Base-by-base conservation (phyloP, 1,140 invertebrate genomes). In the Pseudobourletiella spinata region DNA sequence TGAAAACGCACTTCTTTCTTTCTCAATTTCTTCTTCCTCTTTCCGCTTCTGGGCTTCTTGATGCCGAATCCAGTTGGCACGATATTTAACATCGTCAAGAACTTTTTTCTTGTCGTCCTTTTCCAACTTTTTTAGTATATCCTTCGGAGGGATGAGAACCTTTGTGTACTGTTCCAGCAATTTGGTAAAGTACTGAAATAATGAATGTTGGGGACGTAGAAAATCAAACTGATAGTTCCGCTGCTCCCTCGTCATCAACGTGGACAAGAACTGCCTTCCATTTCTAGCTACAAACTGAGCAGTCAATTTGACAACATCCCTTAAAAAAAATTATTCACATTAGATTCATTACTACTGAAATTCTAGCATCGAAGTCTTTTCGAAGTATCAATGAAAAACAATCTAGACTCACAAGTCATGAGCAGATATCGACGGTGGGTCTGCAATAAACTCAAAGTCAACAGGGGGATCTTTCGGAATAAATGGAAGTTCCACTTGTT, bases 191-290 rank as follows among this genome's bases (percentile, higher is more conserved):
- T 99, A 99, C 72, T 92, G 91, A 76, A 99, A 99, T 0, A 99
- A 82, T 1, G 94, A 97, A 78, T 99, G 97, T 72, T 99, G 95
- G 0, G 97, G 96, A 18, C 96, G 81, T 2, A 99, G 78, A 75
- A 99, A 99, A 76, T 99, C 97, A 81, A 99, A 99, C 71, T 99
- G 95, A 72, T 93, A 98, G 76, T 99, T 99, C 8, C 94, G 79
- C 72, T 98, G 93, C 74, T 99, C 96, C 25, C 94, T 82, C 71
- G 96, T 98, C 95, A 99, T 99, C 8, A 99, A 75, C 72, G 95
- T 96, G 2, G 95, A 98, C 3, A 99, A 78, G 75, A 99, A 99
- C 73, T 98, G 93, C 4, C 96, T 81, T 3, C 97, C 97, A 78
- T 99, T 99, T 72, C 95, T 79, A 0, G 97, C 96, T 0, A 99